These are phyloP conservation scores for Sesamia nonagrioides DNA, from an alignment of 1,140 invertebrate species.

Conservation along the genomic window DNA sequence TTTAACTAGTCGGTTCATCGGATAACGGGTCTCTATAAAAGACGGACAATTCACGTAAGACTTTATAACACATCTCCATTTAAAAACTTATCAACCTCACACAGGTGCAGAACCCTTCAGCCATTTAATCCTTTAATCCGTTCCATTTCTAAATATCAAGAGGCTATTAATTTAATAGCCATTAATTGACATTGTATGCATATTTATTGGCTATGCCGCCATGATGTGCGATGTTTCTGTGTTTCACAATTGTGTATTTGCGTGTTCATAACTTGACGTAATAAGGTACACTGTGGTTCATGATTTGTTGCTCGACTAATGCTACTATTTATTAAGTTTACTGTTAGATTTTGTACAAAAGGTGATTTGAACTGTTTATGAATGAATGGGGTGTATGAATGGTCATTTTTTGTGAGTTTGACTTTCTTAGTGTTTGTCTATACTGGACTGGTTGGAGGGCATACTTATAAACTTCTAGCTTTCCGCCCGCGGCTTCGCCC, in stretches of 20 bases:
- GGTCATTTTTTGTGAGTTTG: neutral
- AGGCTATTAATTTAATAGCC: conserved; percentile 44
- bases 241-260: conserved; percentile 35
- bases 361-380: conserved; percentile 5
- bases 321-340: conserved; percentile 23
- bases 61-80: conserved; percentile 7
- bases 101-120: conserved; percentile 32
- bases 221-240: conserved; percentile 40
- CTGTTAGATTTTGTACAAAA: conserved; percentile 27
- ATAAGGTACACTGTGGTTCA: neutral
- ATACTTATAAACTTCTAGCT: no score
- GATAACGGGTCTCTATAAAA: neutral
- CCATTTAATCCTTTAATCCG: conserved; percentile 5
- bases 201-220: conserved; percentile 22
- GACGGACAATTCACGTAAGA: neutral
- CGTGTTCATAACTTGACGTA: conserved; percentile 42
- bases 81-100: conserved; percentile 9
- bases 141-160: conserved; percentile 30
- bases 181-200: conserved; percentile 47
- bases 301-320: neutral
- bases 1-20: neutral
- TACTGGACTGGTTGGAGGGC: no score
- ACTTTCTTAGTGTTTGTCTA: neutral
- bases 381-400: conserved; percentile 2
- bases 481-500: no score